A percentile compares a stretch with the other conserved stretches of the same genome.
These are phyloP conservation scores for Noctua fimbriata DNA, from an alignment of 2,888 invertebrate species.

Conservation along the genomic window DNA sequence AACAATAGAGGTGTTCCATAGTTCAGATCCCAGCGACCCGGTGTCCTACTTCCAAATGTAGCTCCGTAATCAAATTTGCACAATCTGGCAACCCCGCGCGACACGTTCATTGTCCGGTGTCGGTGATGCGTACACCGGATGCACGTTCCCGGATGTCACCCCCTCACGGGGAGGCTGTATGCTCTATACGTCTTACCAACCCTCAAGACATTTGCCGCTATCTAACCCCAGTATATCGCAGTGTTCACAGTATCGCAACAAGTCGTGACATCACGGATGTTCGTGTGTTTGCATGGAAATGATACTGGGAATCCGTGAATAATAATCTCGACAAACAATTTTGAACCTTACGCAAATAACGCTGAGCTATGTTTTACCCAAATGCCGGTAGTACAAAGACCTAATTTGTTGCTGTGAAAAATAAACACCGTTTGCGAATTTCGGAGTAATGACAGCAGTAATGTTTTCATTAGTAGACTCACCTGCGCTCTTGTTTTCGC, in stretches of 20 bases:
- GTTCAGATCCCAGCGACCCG: conserved; percentile 36
- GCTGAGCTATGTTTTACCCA: conserved; percentile 19
- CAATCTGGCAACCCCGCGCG: conserved; percentile 60
- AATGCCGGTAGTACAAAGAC: conserved; percentile 13
- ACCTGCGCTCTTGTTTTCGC: conserved; percentile 48
- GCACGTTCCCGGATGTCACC: conserved; percentile 66
- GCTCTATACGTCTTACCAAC: conserved; percentile 56
- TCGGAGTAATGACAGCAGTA: conserved; percentile 46
- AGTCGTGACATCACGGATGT: conserved; percentile 58
- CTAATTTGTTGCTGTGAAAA: conserved; percentile 51
- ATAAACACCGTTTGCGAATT: conserved; percentile 51
- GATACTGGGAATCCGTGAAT: conserved; percentile 48
- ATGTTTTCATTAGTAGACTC: conserved; percentile 55
- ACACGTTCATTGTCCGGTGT: conserved; percentile 67
- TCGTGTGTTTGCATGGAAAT: conserved; percentile 49
- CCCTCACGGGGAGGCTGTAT: conserved; percentile 47
- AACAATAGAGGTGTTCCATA: conserved; percentile 39
- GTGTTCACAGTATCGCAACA: conserved; percentile 58
- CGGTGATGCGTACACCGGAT: conserved; percentile 67
- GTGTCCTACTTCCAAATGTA: conserved; percentile 62
- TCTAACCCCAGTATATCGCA: conserved; percentile 49
- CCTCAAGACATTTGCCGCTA: conserved; percentile 67
- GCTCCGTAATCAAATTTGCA: conserved; percentile 66
- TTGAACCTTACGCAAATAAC: conserved; percentile 38
- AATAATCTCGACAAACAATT: conserved; percentile 31